phyloP scores from a whole-genome alignment of 2,888 invertebrate species.

The Synergus umbraculus region DNA sequence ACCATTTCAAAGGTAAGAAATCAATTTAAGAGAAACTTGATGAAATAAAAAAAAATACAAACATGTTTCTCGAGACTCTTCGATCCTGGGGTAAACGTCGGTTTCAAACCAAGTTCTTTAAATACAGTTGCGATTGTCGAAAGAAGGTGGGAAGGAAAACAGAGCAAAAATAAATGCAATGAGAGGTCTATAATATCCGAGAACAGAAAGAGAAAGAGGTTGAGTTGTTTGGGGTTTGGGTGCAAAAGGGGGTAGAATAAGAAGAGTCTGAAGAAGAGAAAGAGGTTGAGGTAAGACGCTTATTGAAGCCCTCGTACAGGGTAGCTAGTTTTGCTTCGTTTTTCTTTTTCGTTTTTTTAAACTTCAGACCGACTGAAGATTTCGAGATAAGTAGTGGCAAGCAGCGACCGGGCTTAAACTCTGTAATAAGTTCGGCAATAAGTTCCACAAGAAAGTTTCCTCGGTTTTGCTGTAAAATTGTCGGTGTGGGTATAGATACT shows the following conservation, averaged over 20 bases:
- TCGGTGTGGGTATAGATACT: background rate
- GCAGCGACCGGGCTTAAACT: slow-evolving; percentile 63
- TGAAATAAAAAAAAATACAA: background rate
- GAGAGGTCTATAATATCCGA: slow-evolving; percentile 34
- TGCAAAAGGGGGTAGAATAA: slow-evolving; percentile 3
- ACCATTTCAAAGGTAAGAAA: background rate
- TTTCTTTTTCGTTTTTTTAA: slow-evolving; percentile 60
- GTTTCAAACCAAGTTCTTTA: slow-evolving; percentile 21
- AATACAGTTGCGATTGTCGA: slow-evolving; percentile 38
- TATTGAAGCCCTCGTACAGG: slow-evolving; percentile 33
- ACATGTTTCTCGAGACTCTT: background rate
- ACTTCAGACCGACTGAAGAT: slow-evolving; percentile 66
- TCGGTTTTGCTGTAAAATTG: slow-evolving; percentile 40
- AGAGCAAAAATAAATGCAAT: slow-evolving; percentile 40
- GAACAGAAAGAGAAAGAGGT: slow-evolving; percentile 13
- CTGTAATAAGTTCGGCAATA: slow-evolving; percentile 71
- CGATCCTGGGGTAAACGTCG: slow-evolving; percentile 11
- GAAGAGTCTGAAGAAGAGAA: slow-evolving; percentile 30
- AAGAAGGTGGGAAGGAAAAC: slow-evolving; percentile 38
- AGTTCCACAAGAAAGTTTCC: slow-evolving; percentile 65
- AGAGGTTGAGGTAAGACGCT: slow-evolving; percentile 31
- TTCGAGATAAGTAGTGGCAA: slow-evolving; percentile 66
- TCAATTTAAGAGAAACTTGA: background rate
- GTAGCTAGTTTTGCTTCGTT: slow-evolving; percentile 34
- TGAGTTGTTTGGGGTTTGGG: slow-evolving; percentile 22